A percentile compares a stretch with the other conserved stretches of the same genome.
Conservation (phyloP, 2,888 invertebrate species). For the Parapristionchus giblindavisi region DNA sequence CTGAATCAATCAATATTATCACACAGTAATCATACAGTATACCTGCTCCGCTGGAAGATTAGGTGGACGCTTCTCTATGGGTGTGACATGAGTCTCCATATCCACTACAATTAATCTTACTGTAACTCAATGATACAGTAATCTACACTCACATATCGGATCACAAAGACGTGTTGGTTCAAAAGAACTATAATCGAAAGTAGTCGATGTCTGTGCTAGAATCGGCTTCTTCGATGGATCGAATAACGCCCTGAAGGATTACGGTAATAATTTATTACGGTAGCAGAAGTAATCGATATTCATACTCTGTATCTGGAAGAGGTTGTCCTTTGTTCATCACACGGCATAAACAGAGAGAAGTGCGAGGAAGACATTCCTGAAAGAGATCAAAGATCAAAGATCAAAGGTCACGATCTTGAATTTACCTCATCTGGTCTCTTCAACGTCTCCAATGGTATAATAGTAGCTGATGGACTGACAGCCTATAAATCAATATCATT, state of each 20-base stretch:
- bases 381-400: neutral
- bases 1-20: neutral
- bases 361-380: slow-evolving; percentile 25
- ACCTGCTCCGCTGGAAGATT: slow-evolving; percentile 21
- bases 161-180: slow-evolving; percentile 27
- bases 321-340: slow-evolving; percentile 29
- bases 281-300: slow-evolving; percentile 6
- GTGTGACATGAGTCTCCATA: slow-evolving; percentile 22
- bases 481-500: slow-evolving; percentile 12
- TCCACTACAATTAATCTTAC: slow-evolving; percentile 16
- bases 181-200: slow-evolving; percentile 2
- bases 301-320: slow-evolving; percentile 33
- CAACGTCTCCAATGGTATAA: neutral
- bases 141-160: slow-evolving; percentile 32
- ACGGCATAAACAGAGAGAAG: slow-evolving; percentile 25
- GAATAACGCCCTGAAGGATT: slow-evolving; percentile 13
- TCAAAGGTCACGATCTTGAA: neutral
- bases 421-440: slow-evolving; percentile 15
- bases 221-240: slow-evolving; percentile 26
- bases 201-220: slow-evolving; percentile 13
- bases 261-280: slow-evolving; percentile 20
- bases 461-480: slow-evolving; percentile 4
- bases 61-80: slow-evolving; percentile 11
- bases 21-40: neutral
- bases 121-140: neutral